These are phyloP conservation scores for Meandrusa payeni DNA, from an alignment of 2,888 invertebrate species.

Conservation along the genomic window DNA sequence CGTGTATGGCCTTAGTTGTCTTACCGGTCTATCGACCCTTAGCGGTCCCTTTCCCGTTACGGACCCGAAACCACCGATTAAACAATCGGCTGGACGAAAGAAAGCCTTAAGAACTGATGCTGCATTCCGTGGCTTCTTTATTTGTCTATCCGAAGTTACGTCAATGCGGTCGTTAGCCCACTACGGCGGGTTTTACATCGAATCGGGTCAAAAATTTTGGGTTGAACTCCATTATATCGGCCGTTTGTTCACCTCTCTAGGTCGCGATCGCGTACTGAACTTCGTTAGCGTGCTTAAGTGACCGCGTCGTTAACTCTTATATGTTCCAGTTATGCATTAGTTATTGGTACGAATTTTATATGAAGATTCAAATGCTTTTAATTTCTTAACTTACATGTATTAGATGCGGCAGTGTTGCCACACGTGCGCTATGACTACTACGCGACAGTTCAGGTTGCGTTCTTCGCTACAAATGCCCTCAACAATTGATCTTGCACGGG, in stretches of 20 bases:
- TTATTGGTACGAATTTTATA: too few relatives aligned
- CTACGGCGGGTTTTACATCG: conserved; percentile 53
- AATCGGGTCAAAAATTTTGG: conserved; percentile 74
- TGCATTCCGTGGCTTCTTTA: conserved; percentile 58
- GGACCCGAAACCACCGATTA: conserved; percentile 26
- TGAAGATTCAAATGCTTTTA: too few relatives aligned
- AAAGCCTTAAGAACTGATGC: conserved; percentile 47
- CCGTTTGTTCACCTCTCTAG: conserved; percentile 74
- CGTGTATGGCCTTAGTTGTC: conserved; percentile 27
- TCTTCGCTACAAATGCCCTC: too few relatives aligned
- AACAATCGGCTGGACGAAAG: conserved; percentile 30
- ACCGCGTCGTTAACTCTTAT: conserved; percentile 2
- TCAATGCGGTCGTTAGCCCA: conserved; percentile 61
- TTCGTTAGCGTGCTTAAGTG: not conserved
- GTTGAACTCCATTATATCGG: conserved; percentile 65
- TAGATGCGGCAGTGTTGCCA: too few relatives aligned
- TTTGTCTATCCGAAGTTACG: conserved; percentile 59
- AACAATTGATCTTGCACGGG: too few relatives aligned
- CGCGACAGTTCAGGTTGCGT: too few relatives aligned
- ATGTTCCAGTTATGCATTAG: too few relatives aligned
- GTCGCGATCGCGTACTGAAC: conserved; percentile 42
- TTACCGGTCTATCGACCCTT: conserved; percentile 27
- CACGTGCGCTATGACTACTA: too few relatives aligned
- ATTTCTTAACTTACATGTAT: too few relatives aligned
- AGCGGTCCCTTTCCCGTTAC: conserved; percentile 30